Evolutionary conservation across 2,113 vertebrate species (phyloP), one percentile per base, ranked within the genome.

Genomic region (Clupea harengus): DNA sequence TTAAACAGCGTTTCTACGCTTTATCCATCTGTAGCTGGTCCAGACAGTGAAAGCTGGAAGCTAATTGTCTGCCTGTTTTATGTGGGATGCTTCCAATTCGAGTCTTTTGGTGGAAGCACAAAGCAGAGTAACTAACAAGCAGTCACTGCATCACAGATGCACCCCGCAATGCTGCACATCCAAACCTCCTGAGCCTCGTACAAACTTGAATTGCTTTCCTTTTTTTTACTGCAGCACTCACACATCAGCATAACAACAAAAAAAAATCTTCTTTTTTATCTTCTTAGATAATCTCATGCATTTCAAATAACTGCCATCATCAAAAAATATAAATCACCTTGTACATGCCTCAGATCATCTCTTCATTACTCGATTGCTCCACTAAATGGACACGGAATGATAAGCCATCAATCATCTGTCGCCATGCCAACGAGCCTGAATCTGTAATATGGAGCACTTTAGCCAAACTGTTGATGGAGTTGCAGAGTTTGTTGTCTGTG

Each of bases 131-230:
- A 20, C 54, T 20, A 60, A 7, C 20, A 20, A 60, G 18, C 54
- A 60, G 20, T 60, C 6, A 39, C 0, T 2, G 50, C 50, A 15
- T 52, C 50, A 11, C 0, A 39, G 50, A 11, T 15, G 20, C 18
- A 60, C 6, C 5, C 54, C 20, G 20, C 54, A 60, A 6, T 54
- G 17, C 52, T 54, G 52, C 52, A 54, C 17, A 54, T 1, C 54
- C 86, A 81, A 85, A 81, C 47, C 84, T 82, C 84, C 32, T 44
- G n/a, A 67, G 82, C 75, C 80, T 46, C 46, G 64, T 83, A 87
- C 86, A 88, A 83, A 90, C 90, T 86, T 90, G 86, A 90, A 89
- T 84, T 75, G 22, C 39, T 64, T 7, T 81, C 46, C 81, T 60
- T 83, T 50, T 83, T 50, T 39, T 50, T 81, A 81, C 72, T 84